Evolutionary conservation across 2,888 invertebrate genomes (phyloP).

Genomic region (Ichneumoninae sp.): DNA sequence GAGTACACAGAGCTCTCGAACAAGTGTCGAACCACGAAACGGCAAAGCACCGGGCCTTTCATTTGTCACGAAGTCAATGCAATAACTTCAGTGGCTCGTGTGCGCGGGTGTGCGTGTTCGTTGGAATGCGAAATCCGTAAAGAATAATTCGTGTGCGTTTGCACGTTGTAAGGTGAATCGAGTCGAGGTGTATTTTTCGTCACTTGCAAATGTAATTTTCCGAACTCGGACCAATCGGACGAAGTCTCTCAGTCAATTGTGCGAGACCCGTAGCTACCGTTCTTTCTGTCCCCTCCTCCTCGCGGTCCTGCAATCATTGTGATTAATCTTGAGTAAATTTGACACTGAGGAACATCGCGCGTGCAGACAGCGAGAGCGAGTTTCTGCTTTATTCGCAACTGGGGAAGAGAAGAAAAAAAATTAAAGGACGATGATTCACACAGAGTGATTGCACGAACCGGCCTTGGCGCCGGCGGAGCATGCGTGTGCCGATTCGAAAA

Average conservation of each 20-base stretch:
- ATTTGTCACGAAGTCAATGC: slow-evolving; percentile 5
- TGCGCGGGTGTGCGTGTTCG: background rate
- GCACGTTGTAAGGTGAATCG: slow-evolving; percentile 2
- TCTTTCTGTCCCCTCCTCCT: background rate
- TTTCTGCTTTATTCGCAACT: background rate
- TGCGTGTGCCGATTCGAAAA: slow-evolving; percentile 29
- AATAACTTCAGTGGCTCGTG: background rate
- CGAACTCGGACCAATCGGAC: background rate
- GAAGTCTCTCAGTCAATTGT: background rate
- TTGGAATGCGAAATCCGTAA: slow-evolving; percentile 8
- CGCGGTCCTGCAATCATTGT: background rate
- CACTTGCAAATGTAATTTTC: background rate
- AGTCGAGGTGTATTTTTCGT: background rate
- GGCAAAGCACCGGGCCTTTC: slow-evolving; percentile 1
- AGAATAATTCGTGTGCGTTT: background rate
- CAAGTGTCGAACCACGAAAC: background rate
- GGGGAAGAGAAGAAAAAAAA: slow-evolving; percentile 17
- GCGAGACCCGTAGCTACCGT: background rate
- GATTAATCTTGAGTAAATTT: slow-evolving; percentile 13
- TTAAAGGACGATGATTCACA: slow-evolving; percentile 60
- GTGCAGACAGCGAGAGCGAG: background rate
- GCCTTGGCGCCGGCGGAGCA: slow-evolving; percentile 45
- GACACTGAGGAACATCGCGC: background rate
- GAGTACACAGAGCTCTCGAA: background rate
- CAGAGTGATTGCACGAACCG: slow-evolving; percentile 50